Evolutionary conservation across 2,113 vertebrate species (phyloP).

Genomic region (Megaleporinus macrocephalus): DNA sequence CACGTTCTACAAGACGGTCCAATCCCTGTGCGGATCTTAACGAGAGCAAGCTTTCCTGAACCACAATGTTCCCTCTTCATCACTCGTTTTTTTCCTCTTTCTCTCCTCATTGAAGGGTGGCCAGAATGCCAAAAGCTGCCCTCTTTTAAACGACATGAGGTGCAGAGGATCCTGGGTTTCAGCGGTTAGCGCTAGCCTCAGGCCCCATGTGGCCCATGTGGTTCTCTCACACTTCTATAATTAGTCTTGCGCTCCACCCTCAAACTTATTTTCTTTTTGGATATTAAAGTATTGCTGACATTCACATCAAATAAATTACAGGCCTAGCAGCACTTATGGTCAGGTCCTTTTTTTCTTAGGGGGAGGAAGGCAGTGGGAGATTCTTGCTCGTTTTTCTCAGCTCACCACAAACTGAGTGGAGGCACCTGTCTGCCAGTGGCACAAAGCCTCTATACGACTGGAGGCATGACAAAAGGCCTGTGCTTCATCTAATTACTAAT

Average conservation of each 20-base stretch:
- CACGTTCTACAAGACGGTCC: constrained; percentile 31
- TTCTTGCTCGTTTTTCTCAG: constrained; percentile 37
- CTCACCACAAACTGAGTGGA: constrained; percentile 20
- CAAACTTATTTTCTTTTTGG: constrained; percentile 58
- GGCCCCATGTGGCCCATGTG: constrained; percentile 56
- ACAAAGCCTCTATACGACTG: background rate
- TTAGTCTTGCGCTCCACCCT: constrained; percentile 67
- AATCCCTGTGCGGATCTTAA: constrained; percentile 36
- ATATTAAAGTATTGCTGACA: constrained; percentile 71
- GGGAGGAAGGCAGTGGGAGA: background rate
- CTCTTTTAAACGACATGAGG: constrained; percentile 16
- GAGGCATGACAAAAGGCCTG: constrained; percentile 17
- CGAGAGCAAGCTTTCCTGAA: background rate
- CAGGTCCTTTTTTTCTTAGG: constrained; percentile 40
- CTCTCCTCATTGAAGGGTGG: constrained; percentile 3
- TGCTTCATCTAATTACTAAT: constrained; percentile 29
- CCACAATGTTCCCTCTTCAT: background rate
- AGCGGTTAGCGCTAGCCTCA: constrained; percentile 52
- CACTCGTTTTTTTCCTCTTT: background rate
- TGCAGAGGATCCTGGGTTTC: constrained; percentile 32
- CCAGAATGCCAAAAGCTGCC: constrained; percentile 28
- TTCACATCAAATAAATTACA: constrained; percentile 67
- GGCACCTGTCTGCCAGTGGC: constrained; percentile 51
- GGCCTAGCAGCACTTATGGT: constrained; percentile 60
- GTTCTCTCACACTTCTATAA: constrained; percentile 71